A percentile compares a stretch with the other conserved stretches of the same genome.
Evolutionary conservation across 2,888 invertebrate species (phyloP).

Genomic region (Nymphalis urticae): DNA sequence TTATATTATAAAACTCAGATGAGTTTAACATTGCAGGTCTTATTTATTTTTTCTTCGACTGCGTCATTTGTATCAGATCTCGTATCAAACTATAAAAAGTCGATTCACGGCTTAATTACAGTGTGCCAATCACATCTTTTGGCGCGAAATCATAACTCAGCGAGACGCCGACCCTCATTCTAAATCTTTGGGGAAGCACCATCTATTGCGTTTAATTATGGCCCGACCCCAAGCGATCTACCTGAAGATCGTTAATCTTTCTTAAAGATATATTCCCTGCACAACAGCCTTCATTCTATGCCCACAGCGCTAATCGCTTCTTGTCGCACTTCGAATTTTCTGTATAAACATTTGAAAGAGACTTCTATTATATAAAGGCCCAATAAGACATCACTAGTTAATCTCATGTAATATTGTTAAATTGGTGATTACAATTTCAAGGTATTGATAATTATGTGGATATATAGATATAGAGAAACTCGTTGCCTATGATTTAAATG

Average conservation of each 20-base stretch:
- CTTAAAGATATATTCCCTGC: constrained; percentile 78
- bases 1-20: not conserved
- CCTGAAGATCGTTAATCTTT: constrained; percentile 81
- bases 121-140: constrained; percentile 73
- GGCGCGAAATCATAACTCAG: constrained; percentile 80
- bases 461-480: no score
- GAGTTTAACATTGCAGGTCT: not conserved
- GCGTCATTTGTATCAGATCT: not conserved
- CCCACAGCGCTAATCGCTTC: constrained; percentile 71
- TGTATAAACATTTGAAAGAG: constrained; percentile 2
- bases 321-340: constrained; percentile 49
- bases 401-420: no score
- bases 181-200: constrained; percentile 77
- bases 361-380: not conserved
- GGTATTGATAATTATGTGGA: no score
- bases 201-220: constrained; percentile 81
- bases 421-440: no score
- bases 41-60: not conserved
- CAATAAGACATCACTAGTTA: not conserved
- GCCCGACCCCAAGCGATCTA: constrained; percentile 71
- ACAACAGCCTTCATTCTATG: constrained; percentile 59
- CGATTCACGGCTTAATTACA: constrained; percentile 67
- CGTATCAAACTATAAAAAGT: constrained; percentile 35
- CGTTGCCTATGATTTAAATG: no score
- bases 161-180: constrained; percentile 71